Conservation (phyloP, 2,113 vertebrate species). For the Todiramphus chloris region DNA sequence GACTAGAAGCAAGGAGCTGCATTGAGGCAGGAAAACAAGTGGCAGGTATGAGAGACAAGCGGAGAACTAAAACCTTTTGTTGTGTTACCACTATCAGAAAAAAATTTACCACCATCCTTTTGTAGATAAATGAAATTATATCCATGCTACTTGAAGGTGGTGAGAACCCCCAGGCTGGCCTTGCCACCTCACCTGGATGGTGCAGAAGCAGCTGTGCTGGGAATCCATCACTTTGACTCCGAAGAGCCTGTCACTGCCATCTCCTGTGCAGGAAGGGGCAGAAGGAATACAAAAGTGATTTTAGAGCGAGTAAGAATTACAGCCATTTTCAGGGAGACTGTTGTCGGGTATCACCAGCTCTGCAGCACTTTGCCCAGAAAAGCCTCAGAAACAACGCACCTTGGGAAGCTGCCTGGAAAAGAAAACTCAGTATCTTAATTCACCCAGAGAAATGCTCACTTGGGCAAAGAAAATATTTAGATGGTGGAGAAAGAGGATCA, state of each 20-base stretch:
- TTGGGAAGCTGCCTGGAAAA: neutral
- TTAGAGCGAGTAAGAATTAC: neutral
- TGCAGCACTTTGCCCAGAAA: neutral
- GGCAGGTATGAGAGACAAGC: fast-evolving
- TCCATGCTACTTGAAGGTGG: neutral
- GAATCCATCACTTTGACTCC: fast-evolving
- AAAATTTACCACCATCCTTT: too few species aligned
- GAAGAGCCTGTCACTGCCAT: neutral
- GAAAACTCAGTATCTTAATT: neutral
- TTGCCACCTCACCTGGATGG: neutral
- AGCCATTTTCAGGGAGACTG: neutral
- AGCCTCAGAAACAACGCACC: fast-evolving
- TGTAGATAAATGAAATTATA: neutral
- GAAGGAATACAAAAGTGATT: neutral
- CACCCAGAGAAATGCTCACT: neutral
- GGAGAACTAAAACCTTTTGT: neutral
- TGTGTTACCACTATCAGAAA: too few species aligned
- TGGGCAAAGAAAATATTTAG: neutral
- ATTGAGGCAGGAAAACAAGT: neutral
- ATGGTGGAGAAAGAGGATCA: neutral
- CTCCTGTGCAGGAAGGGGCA: neutral
- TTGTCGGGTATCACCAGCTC: neutral
- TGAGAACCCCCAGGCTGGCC: neutral
- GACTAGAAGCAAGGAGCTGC: neutral
- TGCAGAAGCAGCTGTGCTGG: neutral